These are phyloP conservation scores for Gari tellinella DNA, from an alignment of 2,888 invertebrate species.

Conservation along the genomic window DNA sequence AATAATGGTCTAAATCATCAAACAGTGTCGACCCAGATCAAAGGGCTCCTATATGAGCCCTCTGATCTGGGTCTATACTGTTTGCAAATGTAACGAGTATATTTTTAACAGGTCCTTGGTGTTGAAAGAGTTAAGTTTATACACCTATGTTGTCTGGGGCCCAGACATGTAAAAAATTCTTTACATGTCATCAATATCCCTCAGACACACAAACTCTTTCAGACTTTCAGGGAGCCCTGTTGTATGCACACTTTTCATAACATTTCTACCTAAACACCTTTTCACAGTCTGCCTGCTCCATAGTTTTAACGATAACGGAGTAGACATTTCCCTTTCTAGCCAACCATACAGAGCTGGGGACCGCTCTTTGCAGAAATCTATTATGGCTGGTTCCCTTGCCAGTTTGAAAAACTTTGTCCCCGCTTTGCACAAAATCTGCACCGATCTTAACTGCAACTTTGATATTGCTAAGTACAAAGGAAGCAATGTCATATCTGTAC, in stretches of 20 bases:
- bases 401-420: conserved; percentile 44
- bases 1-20: too few relatives aligned
- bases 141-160: too few relatives aligned
- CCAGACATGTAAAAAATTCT: too few relatives aligned
- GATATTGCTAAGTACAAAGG: conserved; percentile 54
- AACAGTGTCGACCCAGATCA: too few relatives aligned
- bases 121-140: too few relatives aligned
- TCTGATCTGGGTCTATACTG: too few relatives aligned
- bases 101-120: too few relatives aligned
- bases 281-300: conserved; percentile 24
- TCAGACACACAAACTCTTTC: conserved; percentile 17
- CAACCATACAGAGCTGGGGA: conserved; percentile 17
- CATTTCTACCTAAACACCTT: conserved; percentile 8
- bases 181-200: conserved; percentile 20
- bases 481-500: conserved; percentile 13
- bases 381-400: conserved; percentile 33
- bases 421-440: conserved; percentile 39
- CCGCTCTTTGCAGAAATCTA: conserved; percentile 18
- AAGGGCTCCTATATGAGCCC: too few relatives aligned
- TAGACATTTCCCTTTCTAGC: conserved; percentile 23
- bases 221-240: conserved; percentile 29
- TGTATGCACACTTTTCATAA: conserved; percentile 6
- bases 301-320: conserved; percentile 39
- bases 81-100: too few relatives aligned
- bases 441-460: conserved; percentile 35